A percentile compares a stretch with the other conserved stretches of the same genome.
Conservation (phyloP, 2,113 vertebrate species). For the Murina feae region DNA sequence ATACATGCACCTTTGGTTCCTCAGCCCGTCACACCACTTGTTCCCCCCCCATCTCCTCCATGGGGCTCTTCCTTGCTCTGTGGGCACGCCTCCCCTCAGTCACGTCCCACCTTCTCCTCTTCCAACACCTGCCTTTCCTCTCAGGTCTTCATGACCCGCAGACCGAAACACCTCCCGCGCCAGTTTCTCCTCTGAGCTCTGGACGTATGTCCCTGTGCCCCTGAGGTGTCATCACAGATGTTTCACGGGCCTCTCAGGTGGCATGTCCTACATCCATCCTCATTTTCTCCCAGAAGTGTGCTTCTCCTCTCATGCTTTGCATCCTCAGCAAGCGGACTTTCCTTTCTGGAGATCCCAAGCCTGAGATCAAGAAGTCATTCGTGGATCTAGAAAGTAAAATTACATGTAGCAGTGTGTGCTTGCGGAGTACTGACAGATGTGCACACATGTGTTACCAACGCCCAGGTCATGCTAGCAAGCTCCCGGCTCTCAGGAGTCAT, state of each 20-base stretch:
- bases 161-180: too few species aligned
- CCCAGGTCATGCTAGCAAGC: accelerated
- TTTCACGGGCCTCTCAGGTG: accelerated
- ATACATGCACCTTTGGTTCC: neutral
- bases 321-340: neutral
- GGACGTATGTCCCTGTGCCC: accelerated
- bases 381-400: neutral
- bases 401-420: accelerated
- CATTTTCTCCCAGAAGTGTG: accelerated
- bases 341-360: neutral
- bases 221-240: accelerated
- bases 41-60: neutral
- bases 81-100: accelerated
- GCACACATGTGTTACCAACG: neutral
- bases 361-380: neutral
- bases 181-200: neutral
- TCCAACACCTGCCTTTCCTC: neutral
- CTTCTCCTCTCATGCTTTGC: neutral
- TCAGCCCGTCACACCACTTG: accelerated
- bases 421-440: neutral
- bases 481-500: neutral
- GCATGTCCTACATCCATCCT: neutral
- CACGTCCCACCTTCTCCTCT: neutral
- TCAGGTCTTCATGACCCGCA: neutral
- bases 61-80: accelerated